Evolutionary conservation across 2,888 invertebrate species (phyloP), one percentile per base, ranked within the genome.

Genomic region (Siphlonurus alternatus): DNA sequence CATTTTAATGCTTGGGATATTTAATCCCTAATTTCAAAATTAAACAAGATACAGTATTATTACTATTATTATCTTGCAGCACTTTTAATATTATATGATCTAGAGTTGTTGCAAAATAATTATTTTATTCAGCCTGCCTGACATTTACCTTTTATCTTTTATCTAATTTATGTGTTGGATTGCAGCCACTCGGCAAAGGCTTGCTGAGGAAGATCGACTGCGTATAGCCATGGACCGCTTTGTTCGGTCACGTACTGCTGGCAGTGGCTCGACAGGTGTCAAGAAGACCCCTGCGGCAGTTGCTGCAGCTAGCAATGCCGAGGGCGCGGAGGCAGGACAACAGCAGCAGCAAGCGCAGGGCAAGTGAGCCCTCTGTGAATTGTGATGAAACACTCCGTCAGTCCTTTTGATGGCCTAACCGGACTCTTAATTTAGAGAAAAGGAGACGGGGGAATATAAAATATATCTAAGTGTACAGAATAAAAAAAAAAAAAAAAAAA

Each of bases 271-370:
- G 38, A 10, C 38, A 38, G 38, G 38, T 10, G 15, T 38, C 2
- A 72, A 73, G 63, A 69, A 70, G n/a, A 73, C 72, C 71, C 66
- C 59, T 71, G 70, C 65, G 69, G 63, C 65, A 71, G 38, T 53
- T 71, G 15, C 64, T 70, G 59, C 70, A 70, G 59, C 70, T 69
- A 1, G 61, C 67, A 1, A 66, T 67, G 5, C 24, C 1, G 62
- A n/a, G n/a, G 38, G 38, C 15, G 38, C 5, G 38, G 38, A 5
- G 5, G 15, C 7, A 5, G 38, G 15, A 38, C 38, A 38, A 15
- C 7, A 15, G 15, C 38, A 38, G 38, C 7, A 5, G 5, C 7
- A 5, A 38, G 38, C 38, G 15, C 38, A 38, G 38, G 38, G 38
- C 38, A 38, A 38, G 38, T 38, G 15, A 38, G 15, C 7, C 38